Base-by-base conservation (phyloP, 1,140 invertebrate genomes). In the Cardiocondyla obscurior region DNA sequence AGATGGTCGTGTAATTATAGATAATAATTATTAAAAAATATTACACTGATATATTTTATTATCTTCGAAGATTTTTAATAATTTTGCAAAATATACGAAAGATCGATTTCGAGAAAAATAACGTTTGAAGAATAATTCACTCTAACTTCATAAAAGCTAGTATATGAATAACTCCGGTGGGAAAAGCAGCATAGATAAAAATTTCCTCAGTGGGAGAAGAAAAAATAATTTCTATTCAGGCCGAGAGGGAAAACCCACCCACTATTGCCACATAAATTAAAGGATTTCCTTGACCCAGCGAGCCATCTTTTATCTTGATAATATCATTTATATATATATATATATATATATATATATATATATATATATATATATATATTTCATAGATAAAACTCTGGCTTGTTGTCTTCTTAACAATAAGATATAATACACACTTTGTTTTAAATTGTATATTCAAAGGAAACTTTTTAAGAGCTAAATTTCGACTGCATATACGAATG, bases 171-270 rank as follows among this genome's bases (percentile, higher is more conserved):
- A 62, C 58, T 62, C 33, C 58, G 19, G 19, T 2, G 19, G 33
- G 58, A 62, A 62, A 62, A 62, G 19, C 19, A 25, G 2, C 10
- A 62, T 42, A 22, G 19, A 62, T 62, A 62, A 62, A 62, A 62
- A 62, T 62, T 39, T 62, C 22, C 58, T 62, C 58, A 62, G 12
- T 19, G 19, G 33, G 33, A 39, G 19, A 22, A 62, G 33, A 62
- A 62, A 62, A 62, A 62, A 62, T 62, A 62, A 62, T 62, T 62
- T 62, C 33, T 62, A 39, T 42, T 42, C 58, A 62, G 19, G 4
- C 33, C 33, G 28, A 33, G 58, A 22, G 58, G 42, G 33, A 42
- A 62, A 62, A 62, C 14, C n/a, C 55, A 58, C n/a, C 28, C 6
- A 58, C 58, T 62, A 62, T 62, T 8, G 58, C 33, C 19, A 62